Base-by-base conservation (phyloP, 1,140 invertebrate species). In the Drosophila sproati region DNA sequence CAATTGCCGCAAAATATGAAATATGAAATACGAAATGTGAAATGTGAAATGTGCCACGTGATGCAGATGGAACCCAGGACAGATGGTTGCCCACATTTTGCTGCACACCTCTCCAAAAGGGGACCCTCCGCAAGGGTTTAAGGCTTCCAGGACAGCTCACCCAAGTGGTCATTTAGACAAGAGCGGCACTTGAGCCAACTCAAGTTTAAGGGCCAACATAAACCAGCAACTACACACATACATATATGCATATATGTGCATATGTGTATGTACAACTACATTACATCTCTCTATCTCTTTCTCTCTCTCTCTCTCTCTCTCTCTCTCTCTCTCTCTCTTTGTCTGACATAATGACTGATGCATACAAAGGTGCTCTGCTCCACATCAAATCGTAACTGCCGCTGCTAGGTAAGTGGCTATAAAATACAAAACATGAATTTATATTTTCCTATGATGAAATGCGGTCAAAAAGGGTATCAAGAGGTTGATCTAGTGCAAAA, bases 1-100 rank as follows among this genome's bases (percentile, higher is more conserved):
- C 48, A 73, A 70, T 69, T 73, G 71, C 67, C 66, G 10, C 67
- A 74, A 70, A 70, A 43, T 61, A 70, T 61, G 50, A 70, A 74
- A 74, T 73, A 66, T 68, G 59, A 56, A 66, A 72, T 41, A 29
- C n/a, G 34, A 34, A 60, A 60, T 41, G 29, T 7, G 34, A 34
- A 60, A 60, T 66, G 61, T 29, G 64, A 48, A 48, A 67, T 57
- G 55, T 73, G 70, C 12, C 70, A 73, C 70, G 62, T 73, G 69
- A 51, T 50, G 61, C 52, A 64, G 35, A 50, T 57, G 70, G 37
- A 51, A 41, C 29, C 54, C 20, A 20, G 20, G 20, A 67, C 45
- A 35, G 70, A 43, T 43, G 39, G 39, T 43, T 43, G 35, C 10
- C 39, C 20, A 20, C 20, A 20, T 20, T 20, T 8, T 55, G 41